Percentiles rank a stretch among this genome's conserved stretches.
phyloP scores from a whole-genome alignment of 1,140 invertebrate species.

The Bathynomus jamesi region DNA sequence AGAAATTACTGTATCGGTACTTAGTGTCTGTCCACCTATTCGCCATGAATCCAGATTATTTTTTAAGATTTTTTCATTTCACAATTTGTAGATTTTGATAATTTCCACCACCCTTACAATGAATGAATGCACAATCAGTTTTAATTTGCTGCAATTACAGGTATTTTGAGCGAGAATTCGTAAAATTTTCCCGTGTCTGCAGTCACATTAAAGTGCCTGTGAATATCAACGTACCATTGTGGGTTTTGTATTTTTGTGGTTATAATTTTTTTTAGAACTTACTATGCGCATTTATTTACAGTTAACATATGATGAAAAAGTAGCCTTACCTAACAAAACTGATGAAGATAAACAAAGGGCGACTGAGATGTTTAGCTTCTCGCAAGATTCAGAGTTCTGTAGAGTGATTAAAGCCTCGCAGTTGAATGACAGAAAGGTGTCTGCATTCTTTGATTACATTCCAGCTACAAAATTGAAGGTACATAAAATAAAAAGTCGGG shows the following conservation, averaged over 20 bases:
- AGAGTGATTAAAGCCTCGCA: background rate
- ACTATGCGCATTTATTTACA: too few relatives aligned
- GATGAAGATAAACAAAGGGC: background rate
- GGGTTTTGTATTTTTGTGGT: background rate
- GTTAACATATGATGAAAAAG: background rate
- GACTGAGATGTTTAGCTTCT: too few relatives aligned
- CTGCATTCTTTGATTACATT: background rate
- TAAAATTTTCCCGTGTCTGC: background rate
- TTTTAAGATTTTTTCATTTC: too few relatives aligned
- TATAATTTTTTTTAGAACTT: background rate
- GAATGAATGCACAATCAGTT: background rate
- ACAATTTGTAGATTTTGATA: too few relatives aligned
- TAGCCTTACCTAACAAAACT: background rate
- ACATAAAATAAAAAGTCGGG: background rate
- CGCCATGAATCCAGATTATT: too few relatives aligned
- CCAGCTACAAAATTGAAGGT: background rate
- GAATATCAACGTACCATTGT: background rate
- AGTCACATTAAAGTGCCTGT: background rate
- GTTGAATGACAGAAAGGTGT: background rate
- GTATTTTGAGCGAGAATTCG: background rate
- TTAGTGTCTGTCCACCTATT: too few relatives aligned
- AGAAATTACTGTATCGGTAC: too few relatives aligned
- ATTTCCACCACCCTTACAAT: background rate
- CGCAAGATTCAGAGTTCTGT: background rate
- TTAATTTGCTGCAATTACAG: background rate